Conservation (phyloP, 2,888 invertebrate species). For the Lepidochrysops patricia region DNA sequence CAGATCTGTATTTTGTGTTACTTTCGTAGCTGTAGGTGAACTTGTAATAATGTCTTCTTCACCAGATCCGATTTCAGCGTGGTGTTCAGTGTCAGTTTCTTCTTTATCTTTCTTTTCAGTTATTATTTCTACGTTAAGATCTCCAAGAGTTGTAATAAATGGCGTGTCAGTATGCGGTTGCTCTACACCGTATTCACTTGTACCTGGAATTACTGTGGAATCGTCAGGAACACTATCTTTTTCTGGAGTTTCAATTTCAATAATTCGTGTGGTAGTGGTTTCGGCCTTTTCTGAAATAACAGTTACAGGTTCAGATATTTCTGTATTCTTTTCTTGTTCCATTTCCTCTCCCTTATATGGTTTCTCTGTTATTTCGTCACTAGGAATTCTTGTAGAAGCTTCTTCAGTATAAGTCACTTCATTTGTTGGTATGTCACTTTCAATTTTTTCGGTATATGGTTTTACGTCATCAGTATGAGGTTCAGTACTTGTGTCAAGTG, state of each 20-base stretch:
- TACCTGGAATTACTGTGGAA: not conserved
- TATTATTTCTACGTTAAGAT: not conserved
- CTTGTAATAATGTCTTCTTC: not conserved
- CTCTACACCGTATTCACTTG: not conserved
- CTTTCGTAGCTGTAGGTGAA: not conserved
- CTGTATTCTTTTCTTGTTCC: conserved; percentile 17
- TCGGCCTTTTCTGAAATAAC: conserved; percentile 6
- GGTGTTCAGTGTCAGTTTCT: not conserved
- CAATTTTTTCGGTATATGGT: conserved; percentile 9
- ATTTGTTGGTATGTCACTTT: conserved; percentile 11
- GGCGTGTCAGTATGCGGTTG: not conserved
- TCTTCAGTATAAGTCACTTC: conserved; percentile 10
- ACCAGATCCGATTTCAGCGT: not conserved
- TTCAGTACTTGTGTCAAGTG: not conserved
- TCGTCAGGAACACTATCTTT: not conserved
- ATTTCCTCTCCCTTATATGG: conserved; percentile 5
- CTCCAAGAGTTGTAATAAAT: not conserved
- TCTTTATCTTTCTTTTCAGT: not conserved
- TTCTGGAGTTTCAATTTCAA: not conserved
- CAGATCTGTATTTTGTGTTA: not conserved
- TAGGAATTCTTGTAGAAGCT: not conserved
- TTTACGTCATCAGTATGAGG: not conserved
- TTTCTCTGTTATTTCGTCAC: conserved; percentile 16
- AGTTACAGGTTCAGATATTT: not conserved
- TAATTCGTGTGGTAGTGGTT: not conserved